Evolutionary conservation across 2,888 invertebrate species (phyloP), one percentile per base, ranked within the genome.

Genomic region (Dasypogon diadema): DNA sequence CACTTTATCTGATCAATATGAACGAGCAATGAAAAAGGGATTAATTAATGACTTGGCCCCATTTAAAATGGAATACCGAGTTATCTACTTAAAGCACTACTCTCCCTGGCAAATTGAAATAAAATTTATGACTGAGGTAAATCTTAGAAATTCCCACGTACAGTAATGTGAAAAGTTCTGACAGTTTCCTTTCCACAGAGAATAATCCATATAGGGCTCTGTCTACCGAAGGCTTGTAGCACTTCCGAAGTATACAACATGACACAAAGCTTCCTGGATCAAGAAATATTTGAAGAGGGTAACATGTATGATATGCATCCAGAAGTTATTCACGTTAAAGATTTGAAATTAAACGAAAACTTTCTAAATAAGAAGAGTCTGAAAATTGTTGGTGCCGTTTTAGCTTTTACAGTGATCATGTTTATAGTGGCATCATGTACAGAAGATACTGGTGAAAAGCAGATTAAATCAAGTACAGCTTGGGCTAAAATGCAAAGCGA

Each of bases 201-300:
- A 80, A 81, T 87, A 10, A 84, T 89, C 3, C 87, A 87, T 63
- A 82, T 89, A n/a, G 89, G 89, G 0, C 81, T 89, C 2, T 89
- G 89, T 76, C 80, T 89, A 63, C 89, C 89, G 1, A 83, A 84
- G 1, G 83, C 87, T 0, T 89, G 89, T 77, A 80, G 82, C 0
- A 83, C 83, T 0, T 56, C 75, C 2, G 87, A 89, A 75, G 81
- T 87, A 8, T 81, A 82, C 74, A 80, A 82, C 16, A 80, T 86
- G 21, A 84, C 86, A 1, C 80, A 81, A 14, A 81, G 81, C 14
- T 85, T 84, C 63, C 81, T 87, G 1, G 80, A 83, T 1, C 78
- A 80, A 0, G 74, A 72, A n/a, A 79, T 81, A 5, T 82, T 84
- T n/a, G 82, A 83, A 2, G 85, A 85, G 63, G 83, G 82, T 55